Conservation (phyloP, 1,140 invertebrate genomes). For the Antheraea mylitta region DNA sequence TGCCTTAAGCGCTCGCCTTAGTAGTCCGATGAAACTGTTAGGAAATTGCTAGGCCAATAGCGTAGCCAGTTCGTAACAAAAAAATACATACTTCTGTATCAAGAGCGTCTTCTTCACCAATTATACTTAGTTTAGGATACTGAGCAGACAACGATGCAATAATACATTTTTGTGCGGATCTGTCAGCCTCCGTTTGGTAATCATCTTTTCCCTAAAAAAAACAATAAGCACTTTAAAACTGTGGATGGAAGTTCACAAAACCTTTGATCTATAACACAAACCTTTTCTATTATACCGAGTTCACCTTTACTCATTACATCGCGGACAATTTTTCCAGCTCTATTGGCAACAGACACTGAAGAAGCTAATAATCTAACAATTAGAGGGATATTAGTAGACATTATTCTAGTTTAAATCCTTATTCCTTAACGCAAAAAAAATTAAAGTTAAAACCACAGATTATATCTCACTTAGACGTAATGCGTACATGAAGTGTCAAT, state of each 20-base stretch:
- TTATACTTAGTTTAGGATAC: constrained; percentile 93
- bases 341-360: constrained; percentile 88
- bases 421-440: background rate
- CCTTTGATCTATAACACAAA: constrained; percentile 45
- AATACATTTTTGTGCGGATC: constrained; percentile 95
- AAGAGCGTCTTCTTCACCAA: constrained; percentile 93
- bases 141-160: constrained; percentile 89
- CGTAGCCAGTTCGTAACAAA: too few relatives aligned
- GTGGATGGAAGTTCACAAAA: background rate
- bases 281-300: constrained; percentile 95
- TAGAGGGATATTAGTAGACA: constrained; percentile 59
- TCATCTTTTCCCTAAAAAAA: constrained; percentile 91
- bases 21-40: too few relatives aligned
- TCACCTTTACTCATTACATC: constrained; percentile 94
- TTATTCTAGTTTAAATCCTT: constrained; percentile 27
- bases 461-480: background rate
- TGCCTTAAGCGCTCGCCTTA: too few relatives aligned
- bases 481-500: too few relatives aligned
- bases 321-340: constrained; percentile 93
- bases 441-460: background rate
- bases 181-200: constrained; percentile 98
- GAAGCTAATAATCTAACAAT: constrained; percentile 81
- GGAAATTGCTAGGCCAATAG: too few relatives aligned
- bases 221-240: background rate
- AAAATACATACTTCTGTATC: constrained; percentile 77